phyloP scores from a whole-genome alignment of 2,888 invertebrate genomes.

The Nebria brevicollis region DNA sequence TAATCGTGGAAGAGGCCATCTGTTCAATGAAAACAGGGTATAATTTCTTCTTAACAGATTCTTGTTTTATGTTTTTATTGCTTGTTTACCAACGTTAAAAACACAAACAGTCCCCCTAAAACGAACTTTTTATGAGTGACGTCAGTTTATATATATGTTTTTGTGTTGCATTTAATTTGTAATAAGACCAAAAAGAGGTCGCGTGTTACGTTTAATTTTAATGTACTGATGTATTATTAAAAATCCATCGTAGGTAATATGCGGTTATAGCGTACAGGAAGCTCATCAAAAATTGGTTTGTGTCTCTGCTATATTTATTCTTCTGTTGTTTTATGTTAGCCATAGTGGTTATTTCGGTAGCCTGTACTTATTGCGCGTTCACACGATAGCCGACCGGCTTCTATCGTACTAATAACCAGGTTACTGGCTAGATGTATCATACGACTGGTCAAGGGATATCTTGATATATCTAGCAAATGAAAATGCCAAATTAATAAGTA shows the following conservation, averaged over 20 bases:
- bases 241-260: conserved; percentile 57
- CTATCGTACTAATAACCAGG: conserved; percentile 11
- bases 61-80: conserved; percentile 44
- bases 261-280: conserved; percentile 53
- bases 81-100: conserved; percentile 11
- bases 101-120: neutral
- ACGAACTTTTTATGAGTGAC: neutral
- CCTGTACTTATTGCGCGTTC: conserved; percentile 12
- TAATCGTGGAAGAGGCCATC: neutral
- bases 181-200: conserved; percentile 33
- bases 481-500: conserved; percentile 8
- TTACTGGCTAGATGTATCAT: neutral
- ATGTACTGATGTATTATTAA: conserved; percentile 55
- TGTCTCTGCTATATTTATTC: conserved; percentile 40
- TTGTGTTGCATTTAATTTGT: conserved; percentile 22
- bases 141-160: conserved; percentile 18
- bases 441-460: neutral
- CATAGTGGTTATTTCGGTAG: conserved; percentile 4
- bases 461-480: conserved; percentile 2
- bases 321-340: conserved; percentile 21
- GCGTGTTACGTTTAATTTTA: conserved; percentile 56
- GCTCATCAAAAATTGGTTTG: conserved; percentile 38
- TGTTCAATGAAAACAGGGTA: conserved; percentile 15
- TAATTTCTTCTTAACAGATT: conserved; percentile 33
- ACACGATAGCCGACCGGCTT: conserved; percentile 16